Percentiles rank a stretch among this genome's conserved stretches.
phyloP scores from a whole-genome alignment of 2,888 invertebrate species.

The Lymantria dispar region DNA sequence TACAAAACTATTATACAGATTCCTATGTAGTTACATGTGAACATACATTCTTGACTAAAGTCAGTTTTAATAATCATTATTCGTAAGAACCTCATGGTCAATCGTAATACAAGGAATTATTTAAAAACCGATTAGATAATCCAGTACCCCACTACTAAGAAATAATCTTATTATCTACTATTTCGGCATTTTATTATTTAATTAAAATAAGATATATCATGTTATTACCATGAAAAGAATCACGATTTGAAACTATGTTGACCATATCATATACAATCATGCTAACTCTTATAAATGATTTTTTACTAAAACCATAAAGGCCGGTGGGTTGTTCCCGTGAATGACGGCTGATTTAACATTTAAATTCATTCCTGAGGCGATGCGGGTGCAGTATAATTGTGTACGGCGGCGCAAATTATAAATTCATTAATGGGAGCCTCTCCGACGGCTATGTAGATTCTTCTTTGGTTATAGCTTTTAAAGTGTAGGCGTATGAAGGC shows the following conservation, averaged over 20 bases:
- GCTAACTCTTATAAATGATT: slow-evolving; percentile 20
- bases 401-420: slow-evolving; percentile 63
- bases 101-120: slow-evolving; percentile 6
- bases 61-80: too few species aligned
- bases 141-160: slow-evolving; percentile 6
- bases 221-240: slow-evolving; percentile 35
- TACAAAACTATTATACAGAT: too few species aligned
- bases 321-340: slow-evolving; percentile 45
- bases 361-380: slow-evolving; percentile 59
- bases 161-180: slow-evolving; percentile 4
- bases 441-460: slow-evolving; percentile 45
- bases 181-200: slow-evolving; percentile 9
- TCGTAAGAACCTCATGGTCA: not conserved
- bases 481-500: not conserved
- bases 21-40: too few species aligned
- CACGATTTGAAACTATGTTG: slow-evolving; percentile 7
- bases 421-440: slow-evolving; percentile 61
- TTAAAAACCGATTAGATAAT: slow-evolving; percentile 9
- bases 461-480: slow-evolving; percentile 24
- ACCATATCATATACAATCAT: slow-evolving; percentile 13
- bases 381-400: slow-evolving; percentile 58
- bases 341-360: slow-evolving; percentile 57
- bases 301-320: slow-evolving; percentile 41
- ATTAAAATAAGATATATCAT: slow-evolving; percentile 8
- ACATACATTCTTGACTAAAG: too few species aligned